phyloP scores from a whole-genome alignment of 1,140 invertebrate species.

The Ostrea denselamellosa region DNA sequence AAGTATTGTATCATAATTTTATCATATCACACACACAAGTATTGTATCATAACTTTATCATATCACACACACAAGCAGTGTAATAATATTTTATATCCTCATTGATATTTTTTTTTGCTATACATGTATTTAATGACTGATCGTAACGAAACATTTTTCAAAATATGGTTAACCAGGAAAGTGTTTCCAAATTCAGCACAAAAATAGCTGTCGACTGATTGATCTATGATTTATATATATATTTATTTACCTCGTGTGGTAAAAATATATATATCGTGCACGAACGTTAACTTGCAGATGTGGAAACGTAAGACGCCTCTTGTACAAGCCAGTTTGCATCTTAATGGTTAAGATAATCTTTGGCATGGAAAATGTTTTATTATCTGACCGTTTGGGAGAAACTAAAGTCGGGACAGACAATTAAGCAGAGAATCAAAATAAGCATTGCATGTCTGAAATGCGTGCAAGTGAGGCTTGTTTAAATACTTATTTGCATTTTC shows the following conservation, averaged over 20 bases:
- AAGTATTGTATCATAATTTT: too few species aligned
- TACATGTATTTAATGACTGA: too few species aligned
- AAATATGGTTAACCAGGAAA: not conserved
- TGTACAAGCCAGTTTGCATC: conserved; percentile 35
- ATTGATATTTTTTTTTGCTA: too few species aligned
- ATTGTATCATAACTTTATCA: too few species aligned
- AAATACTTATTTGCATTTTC: not conserved
- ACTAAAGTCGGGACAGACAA: not conserved
- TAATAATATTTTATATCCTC: too few species aligned
- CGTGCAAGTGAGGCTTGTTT: not conserved
- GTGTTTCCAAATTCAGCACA: not conserved
- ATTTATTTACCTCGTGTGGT: not conserved
- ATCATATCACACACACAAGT: too few species aligned
- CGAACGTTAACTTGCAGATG: not conserved
- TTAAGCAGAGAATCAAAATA: conserved; percentile 14
- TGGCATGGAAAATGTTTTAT: conserved; percentile 6
- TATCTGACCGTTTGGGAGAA: not conserved
- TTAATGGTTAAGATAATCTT: not conserved
- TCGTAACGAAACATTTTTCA: too few species aligned
- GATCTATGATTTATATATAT: conserved; percentile 19
- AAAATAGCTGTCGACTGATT: not conserved
- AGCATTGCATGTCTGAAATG: not conserved
- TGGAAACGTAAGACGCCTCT: conserved; percentile 1
- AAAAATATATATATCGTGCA: not conserved
- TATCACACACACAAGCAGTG: too few species aligned